Base-by-base conservation (phyloP, 2,113 vertebrate species). In the Psittacula cyanocephala region DNA sequence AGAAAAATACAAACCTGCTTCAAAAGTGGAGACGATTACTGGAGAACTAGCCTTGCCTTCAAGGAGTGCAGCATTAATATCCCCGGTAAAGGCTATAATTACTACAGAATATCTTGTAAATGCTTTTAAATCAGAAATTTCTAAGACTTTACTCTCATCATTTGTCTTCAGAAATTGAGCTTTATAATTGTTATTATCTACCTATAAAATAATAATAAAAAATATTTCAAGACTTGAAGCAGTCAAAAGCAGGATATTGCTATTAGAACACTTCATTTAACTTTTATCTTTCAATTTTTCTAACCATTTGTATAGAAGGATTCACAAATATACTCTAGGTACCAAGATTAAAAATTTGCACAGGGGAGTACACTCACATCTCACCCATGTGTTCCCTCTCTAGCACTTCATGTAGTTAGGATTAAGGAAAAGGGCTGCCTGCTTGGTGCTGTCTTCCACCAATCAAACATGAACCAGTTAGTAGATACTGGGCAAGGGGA, bases 71-170 rank as follows among this genome's bases (percentile, higher is more conserved):
- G 96, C 79, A 80, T 97, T 97, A 69, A 98, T 16, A 16, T 98
- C 97, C 29, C 99, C 99, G 0, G 98, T 99, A 95, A 99, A 99
- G 55, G 99, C 99, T 9, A 97, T 98, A 93, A 99, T 96, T 33
- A 98, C 97, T 84, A 99, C 98, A 19, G 96, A 98, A 96, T 99
- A 99, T 41, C 86, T 98, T 11, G 99, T 99, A 94, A 99, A 99
- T 69, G 99, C 98, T 68, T 98, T 98, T 92, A 99, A 97, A 94
- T 99, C 98, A 43, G 97, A 98, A 88, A 99, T 97, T 95, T 98
- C 96, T 47, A 99, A 97, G 31, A 85, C 94, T 91, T 95, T 98
- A 71, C 94, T 86, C 94, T 99, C 99, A 88, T 98, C 97, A 64
- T 98, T 98, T 77, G 94, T 94, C 53, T 98, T 98, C 83, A 99